Conservation (phyloP, 2,113 vertebrate genomes). For the Passer montanus region DNA sequence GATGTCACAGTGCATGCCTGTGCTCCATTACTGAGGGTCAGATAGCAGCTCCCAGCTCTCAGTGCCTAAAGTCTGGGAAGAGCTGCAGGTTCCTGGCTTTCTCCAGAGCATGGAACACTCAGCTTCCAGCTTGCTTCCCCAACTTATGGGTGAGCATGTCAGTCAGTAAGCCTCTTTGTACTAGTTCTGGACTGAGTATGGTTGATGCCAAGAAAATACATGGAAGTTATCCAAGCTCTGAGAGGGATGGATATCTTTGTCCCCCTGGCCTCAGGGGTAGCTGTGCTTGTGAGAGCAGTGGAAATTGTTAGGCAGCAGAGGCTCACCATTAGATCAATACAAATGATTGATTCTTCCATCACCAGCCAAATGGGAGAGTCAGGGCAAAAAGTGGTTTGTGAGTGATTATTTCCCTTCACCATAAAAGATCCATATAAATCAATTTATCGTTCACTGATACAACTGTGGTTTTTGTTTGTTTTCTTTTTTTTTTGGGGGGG, state of each 20-base stretch:
- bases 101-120: not conserved
- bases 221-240: constrained; percentile 20
- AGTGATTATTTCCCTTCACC: constrained; percentile 8
- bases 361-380: not conserved
- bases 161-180: not conserved
- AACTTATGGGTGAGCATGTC: not conserved
- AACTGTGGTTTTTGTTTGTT: too few species aligned
- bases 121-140: not conserved
- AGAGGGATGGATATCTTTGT: not conserved
- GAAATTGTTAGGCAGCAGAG: not conserved
- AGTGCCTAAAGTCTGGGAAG: not conserved
- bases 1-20: not conserved
- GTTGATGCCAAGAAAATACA: not conserved
- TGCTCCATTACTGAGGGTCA: rapidly evolving
- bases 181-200: not conserved
- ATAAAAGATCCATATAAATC: not conserved
- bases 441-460: not conserved
- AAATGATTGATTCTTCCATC: not conserved
- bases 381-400: not conserved
- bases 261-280: not conserved
- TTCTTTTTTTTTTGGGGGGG: rapidly evolving
- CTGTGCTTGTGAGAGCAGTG: not conserved
- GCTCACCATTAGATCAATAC: not conserved
- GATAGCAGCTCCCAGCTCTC: not conserved
- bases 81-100: not conserved